Conservation (phyloP, 1,140 invertebrate species). For the Thaumetopoea pityocampa region DNA sequence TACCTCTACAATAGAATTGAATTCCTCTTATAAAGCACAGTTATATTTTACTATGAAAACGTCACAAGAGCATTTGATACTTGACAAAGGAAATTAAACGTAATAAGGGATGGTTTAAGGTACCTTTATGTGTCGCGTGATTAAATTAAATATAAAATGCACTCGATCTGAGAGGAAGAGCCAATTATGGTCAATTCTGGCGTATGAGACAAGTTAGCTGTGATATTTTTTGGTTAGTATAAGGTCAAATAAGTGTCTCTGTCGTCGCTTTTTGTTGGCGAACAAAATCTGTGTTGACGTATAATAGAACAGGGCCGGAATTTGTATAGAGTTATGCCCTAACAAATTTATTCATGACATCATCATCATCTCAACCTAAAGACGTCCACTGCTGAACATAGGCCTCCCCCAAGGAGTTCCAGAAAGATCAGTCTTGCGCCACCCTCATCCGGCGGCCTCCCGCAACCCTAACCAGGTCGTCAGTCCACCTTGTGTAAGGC, state of each 20-base stretch:
- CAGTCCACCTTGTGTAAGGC: too few species aligned
- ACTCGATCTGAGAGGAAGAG: not conserved
- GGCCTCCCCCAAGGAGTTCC: too few species aligned
- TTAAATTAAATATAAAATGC: not conserved
- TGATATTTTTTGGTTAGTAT: slow-evolving; percentile 1
- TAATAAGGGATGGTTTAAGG: slow-evolving; percentile 8
- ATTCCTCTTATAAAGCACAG: slow-evolving; percentile 4
- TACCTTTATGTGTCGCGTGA: not conserved
- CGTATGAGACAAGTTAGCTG: slow-evolving; percentile 2
- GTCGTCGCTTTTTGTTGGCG: not conserved
- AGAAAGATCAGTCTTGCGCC: too few species aligned
- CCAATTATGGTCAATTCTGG: slow-evolving; percentile 2
- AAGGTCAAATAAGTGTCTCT: not conserved
- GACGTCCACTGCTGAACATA: too few species aligned
- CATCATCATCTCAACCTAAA: too few species aligned
- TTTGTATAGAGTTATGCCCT: too few species aligned
- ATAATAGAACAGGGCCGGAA: too few species aligned
- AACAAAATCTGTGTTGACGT: not conserved
- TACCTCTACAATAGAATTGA: not conserved
- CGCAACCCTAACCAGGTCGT: too few species aligned
- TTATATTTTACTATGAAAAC: slow-evolving; percentile 11
- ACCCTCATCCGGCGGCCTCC: too few species aligned
- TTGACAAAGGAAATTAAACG: slow-evolving; percentile 19
- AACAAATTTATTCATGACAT: too few species aligned
- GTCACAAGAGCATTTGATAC: not conserved